Percentiles rank a stretch among this genome's conserved stretches.
Conservation (phyloP, 2,888 invertebrate genomes). For the Acrobasis suavella region DNA sequence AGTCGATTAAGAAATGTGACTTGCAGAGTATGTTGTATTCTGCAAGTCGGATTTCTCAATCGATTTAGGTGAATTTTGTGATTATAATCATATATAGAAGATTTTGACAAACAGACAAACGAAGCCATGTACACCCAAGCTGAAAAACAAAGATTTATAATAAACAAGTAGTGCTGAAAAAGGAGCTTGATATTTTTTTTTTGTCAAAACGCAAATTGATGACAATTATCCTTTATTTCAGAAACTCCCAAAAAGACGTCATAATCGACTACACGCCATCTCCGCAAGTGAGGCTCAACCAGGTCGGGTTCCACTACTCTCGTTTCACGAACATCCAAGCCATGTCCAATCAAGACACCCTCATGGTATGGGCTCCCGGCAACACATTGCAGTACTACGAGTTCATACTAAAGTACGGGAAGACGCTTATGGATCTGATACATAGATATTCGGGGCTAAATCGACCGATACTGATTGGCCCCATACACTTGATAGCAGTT, state of each 20-base stretch:
- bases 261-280: slow-evolving; percentile 64
- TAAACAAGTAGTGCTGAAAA: no score
- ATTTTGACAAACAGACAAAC: no score
- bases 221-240: no score
- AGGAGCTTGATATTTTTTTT: no score
- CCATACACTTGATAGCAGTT: slow-evolving; percentile 68
- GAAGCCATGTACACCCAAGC: no score
- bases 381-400: slow-evolving; percentile 50
- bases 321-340: slow-evolving; percentile 46
- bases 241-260: slow-evolving; percentile 45
- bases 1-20: no score
- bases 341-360: slow-evolving; percentile 50
- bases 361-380: slow-evolving; percentile 63
- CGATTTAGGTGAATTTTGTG: no score
- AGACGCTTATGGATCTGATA: slow-evolving; percentile 58
- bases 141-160: no score
- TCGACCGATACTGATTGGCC: slow-evolving; percentile 56
- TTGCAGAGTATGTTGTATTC: no score
- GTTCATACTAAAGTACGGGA: slow-evolving; percentile 60
- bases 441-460: slow-evolving; percentile 56
- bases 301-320: slow-evolving; percentile 70
- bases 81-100: no score
- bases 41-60: no score
- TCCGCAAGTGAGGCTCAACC: slow-evolving; percentile 65
- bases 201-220: no score